Percentiles rank a stretch among this genome's conserved stretches.
phyloP scores from a whole-genome alignment of 2,888 invertebrate species.

The Neelides folsomi region DNA sequence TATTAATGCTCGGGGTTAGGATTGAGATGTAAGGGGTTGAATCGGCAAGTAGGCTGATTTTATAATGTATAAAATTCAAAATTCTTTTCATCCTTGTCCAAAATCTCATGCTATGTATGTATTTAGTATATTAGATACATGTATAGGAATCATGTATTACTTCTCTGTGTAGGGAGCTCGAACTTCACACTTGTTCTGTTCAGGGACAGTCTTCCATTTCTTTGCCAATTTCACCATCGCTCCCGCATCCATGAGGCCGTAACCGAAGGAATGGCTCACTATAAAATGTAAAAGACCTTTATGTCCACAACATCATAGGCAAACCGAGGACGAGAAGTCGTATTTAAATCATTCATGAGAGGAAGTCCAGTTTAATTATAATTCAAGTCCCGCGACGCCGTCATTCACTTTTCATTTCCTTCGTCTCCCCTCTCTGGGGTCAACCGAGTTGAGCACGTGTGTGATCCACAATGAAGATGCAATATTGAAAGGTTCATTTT shows the following conservation, averaged over 20 bases:
- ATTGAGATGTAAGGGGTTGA: no score
- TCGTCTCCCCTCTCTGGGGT: no score
- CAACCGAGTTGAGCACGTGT: no score
- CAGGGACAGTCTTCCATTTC: conserved; percentile 60
- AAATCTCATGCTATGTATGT: no score
- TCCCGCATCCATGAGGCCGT: conserved; percentile 73
- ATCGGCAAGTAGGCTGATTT: background rate
- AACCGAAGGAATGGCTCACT: conserved; percentile 93
- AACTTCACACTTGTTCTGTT: conserved; percentile 68
- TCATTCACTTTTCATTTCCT: no score
- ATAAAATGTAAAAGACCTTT: conserved; percentile 25
- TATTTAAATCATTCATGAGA: no score
- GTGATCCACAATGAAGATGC: no score
- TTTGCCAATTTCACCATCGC: conserved; percentile 56
- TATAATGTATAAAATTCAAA: background rate
- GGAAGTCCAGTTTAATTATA: no score
- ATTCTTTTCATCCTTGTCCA: background rate
- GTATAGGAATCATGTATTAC: conserved; percentile 37
- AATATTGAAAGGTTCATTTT: no score
- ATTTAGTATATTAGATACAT: background rate
- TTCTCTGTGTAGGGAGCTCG: conserved; percentile 59
- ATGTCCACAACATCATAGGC: no score
- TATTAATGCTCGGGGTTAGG: background rate
- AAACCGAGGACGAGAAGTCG: no score
- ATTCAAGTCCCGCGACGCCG: no score